These are phyloP conservation scores for Stigmatopora argus DNA, from an alignment of 2,113 vertebrate genomes.

Conservation along the genomic window DNA sequence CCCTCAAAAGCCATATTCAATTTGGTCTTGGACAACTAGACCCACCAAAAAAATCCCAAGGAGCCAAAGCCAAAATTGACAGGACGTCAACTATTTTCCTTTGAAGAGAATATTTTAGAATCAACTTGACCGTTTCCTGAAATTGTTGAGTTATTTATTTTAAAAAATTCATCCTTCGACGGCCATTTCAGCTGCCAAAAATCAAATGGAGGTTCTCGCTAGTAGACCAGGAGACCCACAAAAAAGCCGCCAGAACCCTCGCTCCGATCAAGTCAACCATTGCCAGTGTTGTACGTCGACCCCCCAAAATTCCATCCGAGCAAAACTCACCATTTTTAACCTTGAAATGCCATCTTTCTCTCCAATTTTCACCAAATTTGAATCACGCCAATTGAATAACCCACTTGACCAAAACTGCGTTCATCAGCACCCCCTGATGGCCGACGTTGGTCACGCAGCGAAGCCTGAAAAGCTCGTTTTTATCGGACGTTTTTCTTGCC, in stretches of 20 bases:
- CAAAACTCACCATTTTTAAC: too few relatives aligned
- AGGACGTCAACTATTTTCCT: neutral
- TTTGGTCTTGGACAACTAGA: neutral
- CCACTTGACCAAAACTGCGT: neutral
- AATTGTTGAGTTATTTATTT: neutral
- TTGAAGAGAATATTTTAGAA: neutral
- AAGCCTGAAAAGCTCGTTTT: neutral
- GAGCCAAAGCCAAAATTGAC: too few relatives aligned
- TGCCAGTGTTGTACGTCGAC: too few relatives aligned
- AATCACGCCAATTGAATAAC: neutral
- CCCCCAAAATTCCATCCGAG: too few relatives aligned
- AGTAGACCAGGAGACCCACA: too few relatives aligned
- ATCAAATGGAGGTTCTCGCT: too few relatives aligned
- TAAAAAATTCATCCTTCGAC: too few relatives aligned
- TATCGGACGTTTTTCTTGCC: neutral
- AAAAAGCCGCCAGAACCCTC: too few relatives aligned
- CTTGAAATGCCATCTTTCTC: too few relatives aligned
- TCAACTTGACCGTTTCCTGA: neutral
- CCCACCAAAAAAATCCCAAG: neutral
- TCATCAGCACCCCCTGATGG: neutral
- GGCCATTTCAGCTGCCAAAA: too few relatives aligned
- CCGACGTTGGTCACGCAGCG: neutral
- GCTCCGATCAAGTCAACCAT: too few relatives aligned
- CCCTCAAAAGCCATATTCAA: neutral
- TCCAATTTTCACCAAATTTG: neutral